Base-by-base conservation (phyloP, 2,797 vertebrate genomes). In the Muscicapa striata region DNA sequence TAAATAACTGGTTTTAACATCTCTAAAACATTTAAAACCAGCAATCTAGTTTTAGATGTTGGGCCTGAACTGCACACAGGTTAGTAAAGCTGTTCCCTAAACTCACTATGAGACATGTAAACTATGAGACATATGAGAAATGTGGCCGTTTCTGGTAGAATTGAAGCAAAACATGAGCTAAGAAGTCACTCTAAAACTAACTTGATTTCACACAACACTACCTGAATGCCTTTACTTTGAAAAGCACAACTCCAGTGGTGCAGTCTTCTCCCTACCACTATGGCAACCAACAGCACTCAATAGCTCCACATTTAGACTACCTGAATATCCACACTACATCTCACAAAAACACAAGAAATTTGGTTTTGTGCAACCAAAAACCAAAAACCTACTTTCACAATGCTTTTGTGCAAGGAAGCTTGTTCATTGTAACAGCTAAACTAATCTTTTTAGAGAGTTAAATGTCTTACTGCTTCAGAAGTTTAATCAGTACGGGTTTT, bases 351-450 rank as follows among this genome's bases (percentile, higher is more conserved):
- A 80, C 23, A 55, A 63, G 27, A 84, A 85, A 82, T 29, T n/a
- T 66, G 15, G 15, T 32, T 93, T 70, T 89, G 54, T 77, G 29
- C 77, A 93, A 90, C 22, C n/a, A n/a, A n/a, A n/a, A n/a, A n/a
- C n/a, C n/a, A n/a, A n/a, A n/a, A n/a, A n/a, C 15, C 20, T 38
- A 67, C 32, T 92, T 95, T 49, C 46, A 68, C n/a, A 93, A 87
- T 3, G 57, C 26, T 83, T 54, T 92, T 90, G 68, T 70, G 63
- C 57, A 82, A 87, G 11, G 6, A 59, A 22, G 38, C 49, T 73
- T 7, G 1, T 4, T 84, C 45, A 46, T 29, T 69, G 0, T 30
- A 72, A 75, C 20, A 58, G 23, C 20, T 79, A 73, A 87, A 87
- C 2, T 9, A 6, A n/a, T 29, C 11, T 34, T 86, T 54, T 51